Evolutionary conservation across 1,140 invertebrate genomes (phyloP).

Genomic region (Scaptomyza graminum): DNA sequence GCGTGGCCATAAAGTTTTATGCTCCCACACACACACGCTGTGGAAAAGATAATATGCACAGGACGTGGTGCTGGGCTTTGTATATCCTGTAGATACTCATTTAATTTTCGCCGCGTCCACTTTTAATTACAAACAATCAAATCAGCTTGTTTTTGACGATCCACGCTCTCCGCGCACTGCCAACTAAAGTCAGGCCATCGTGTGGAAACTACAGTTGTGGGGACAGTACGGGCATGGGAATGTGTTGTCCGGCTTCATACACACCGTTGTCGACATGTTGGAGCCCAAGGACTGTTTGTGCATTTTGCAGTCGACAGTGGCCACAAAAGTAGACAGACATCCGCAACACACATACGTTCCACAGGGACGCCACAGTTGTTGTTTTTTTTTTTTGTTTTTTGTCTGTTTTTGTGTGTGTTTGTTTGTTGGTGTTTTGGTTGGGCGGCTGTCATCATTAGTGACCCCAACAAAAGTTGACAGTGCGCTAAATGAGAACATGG

Average conservation of each 20-base stretch:
- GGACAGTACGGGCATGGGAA: neutral
- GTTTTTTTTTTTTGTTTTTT: neutral
- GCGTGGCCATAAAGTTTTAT: constrained; percentile 75
- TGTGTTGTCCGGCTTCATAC: constrained; percentile 2
- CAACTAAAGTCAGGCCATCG: constrained; percentile 18
- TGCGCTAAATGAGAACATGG: constrained; percentile 72
- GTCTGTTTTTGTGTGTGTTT: constrained; percentile 16
- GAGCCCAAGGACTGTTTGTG: constrained; percentile 40
- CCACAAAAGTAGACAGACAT: constrained; percentile 15
- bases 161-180: constrained; percentile 7
- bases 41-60: constrained; percentile 13
- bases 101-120: constrained; percentile 76
- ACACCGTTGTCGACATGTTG: constrained; percentile 19
- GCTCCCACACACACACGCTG: constrained; percentile 10
- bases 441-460: constrained; percentile 76
- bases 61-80: constrained; percentile 10
- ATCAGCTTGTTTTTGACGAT: constrained; percentile 72
- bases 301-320: constrained; percentile 42
- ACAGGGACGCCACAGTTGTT: constrained; percentile 5
- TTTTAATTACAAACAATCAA: constrained; percentile 83
- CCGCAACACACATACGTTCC: constrained; percentile 4
- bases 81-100: constrained; percentile 63
- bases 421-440: constrained; percentile 63
- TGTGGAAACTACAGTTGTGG: neutral
- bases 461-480: constrained; percentile 79